Evolutionary conservation across 2,888 invertebrate species (phyloP).

Genomic region (Arge pagana): DNA sequence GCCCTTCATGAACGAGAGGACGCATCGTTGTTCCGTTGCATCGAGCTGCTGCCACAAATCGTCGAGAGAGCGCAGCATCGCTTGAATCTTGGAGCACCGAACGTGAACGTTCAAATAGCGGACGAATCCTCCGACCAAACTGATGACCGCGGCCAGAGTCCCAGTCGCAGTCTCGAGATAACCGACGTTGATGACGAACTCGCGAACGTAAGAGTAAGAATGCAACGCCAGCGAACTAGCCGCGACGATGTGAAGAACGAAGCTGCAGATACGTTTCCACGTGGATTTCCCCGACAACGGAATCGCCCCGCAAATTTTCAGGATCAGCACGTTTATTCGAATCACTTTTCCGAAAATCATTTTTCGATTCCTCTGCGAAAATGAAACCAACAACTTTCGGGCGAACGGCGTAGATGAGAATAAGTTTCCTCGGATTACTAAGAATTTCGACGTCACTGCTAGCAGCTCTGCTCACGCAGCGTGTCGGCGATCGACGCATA

Average conservation of each 20-base stretch:
- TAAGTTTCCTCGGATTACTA: no score
- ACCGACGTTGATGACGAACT: neutral
- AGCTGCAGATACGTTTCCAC: neutral
- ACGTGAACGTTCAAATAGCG: conserved; percentile 20
- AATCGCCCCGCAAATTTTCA: conserved; percentile 10
- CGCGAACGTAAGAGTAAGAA: neutral
- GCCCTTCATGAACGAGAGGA: conserved; percentile 21
- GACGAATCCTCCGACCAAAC: conserved; percentile 22
- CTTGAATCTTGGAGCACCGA: conserved; percentile 17
- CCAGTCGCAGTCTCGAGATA: conserved; percentile 23
- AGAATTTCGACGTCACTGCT: no score
- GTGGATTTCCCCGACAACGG: neutral
- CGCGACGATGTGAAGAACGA: neutral
- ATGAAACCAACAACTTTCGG: no score
- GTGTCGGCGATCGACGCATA: no score
- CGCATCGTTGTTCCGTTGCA: conserved; percentile 22
- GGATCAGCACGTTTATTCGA: neutral
- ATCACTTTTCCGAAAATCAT: neutral
- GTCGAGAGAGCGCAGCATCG: conserved; percentile 28
- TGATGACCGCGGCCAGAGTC: conserved; percentile 25
- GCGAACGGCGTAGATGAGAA: no score
- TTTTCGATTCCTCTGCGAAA: no score
- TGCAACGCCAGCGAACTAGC: neutral
- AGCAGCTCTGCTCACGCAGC: no score
- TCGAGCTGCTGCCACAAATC: conserved; percentile 32